Conservation (phyloP, 2,888 invertebrate genomes). For the Hermaeophaga mercurialis region DNA sequence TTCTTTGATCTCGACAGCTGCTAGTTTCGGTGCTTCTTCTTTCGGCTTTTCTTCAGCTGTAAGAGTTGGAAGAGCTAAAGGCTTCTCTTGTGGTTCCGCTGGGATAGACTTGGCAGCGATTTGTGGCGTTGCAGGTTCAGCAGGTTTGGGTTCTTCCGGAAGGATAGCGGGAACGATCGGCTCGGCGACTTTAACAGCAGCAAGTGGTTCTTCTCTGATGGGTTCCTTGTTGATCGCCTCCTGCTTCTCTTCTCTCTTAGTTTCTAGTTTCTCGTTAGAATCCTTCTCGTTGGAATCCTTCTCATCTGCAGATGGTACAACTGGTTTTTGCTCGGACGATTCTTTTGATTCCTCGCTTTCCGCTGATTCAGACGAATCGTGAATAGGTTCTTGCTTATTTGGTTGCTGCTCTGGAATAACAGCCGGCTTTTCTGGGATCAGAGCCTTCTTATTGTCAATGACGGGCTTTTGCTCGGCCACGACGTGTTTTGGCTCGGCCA, state of each 20-base stretch:
- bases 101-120: conserved; percentile 54
- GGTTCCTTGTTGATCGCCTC: conserved; percentile 35
- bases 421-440: conserved; percentile 21
- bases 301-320: conserved; percentile 15
- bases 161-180: conserved; percentile 21
- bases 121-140: conserved; percentile 45
- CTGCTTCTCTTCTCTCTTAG: conserved; percentile 13
- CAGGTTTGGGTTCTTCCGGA: conserved; percentile 47
- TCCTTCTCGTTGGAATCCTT: conserved; percentile 18
- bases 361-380: conserved; percentile 29
- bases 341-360: conserved; percentile 31
- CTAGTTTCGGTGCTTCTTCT: conserved; percentile 35
- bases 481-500: conserved; percentile 33
- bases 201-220: conserved; percentile 28
- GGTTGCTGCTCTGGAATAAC: conserved; percentile 45
- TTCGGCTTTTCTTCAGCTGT: conserved; percentile 45
- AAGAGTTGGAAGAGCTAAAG: conserved; percentile 54
- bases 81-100: conserved; percentile 49
- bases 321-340: conserved; percentile 1
- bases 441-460: conserved; percentile 36
- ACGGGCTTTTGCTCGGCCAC: conserved; percentile 30
- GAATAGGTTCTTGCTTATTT: conserved; percentile 40
- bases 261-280: conserved; percentile 25
- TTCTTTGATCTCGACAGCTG: conserved; percentile 42
- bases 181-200: conserved; percentile 31